Evolutionary conservation across 2,113 vertebrate species (phyloP), one percentile per base, ranked within the genome.

Genomic region (Brachyistius frenatus): DNA sequence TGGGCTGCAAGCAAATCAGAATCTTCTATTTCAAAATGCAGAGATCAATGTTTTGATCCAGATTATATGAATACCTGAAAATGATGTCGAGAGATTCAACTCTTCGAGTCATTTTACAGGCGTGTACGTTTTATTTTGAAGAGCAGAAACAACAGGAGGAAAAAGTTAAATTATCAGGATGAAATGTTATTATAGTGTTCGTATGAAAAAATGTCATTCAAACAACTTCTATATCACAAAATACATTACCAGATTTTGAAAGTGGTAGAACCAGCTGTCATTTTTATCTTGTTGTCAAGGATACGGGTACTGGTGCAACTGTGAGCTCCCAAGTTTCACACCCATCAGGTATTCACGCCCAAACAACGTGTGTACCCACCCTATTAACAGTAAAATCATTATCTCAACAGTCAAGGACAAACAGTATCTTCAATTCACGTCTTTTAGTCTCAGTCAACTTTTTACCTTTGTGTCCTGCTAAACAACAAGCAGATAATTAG

Each of bases 1-100:
- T 41, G 77, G 60, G 76, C 46, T 55, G 78, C 32, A 72, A 83
- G 78, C 46, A 66, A 83, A 87, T 88, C 69, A 71, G 68, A 76
- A 71, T 49, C 75, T 81, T 78, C 71, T 39, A 85, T 78, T 72
- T 77, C 39, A 79, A 73, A 76, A 68, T 63, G 60, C 63, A 70
- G 50, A 69, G 54, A 86, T 54, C 52, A 62, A 78, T 1, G 30
- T 37, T 73, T 73, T 83, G 47, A 76, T 72, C 36, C 37, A 57
- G 70, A 83, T 80, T 60, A 49, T n/a, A 80, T 71, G 76, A 56
- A 73, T 72, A 76, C 33, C 58, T 67, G 7, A 75, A 72, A 50
- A 72, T 63, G 2, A 63, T 14, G 2, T 0, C 0, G 47, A 44
- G 52, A 30, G 66, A 55, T 39, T 56, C 2, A 69, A 39, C 58